Base-by-base conservation (phyloP, 2,888 invertebrate species). In the Himalopsyche tibetana region DNA sequence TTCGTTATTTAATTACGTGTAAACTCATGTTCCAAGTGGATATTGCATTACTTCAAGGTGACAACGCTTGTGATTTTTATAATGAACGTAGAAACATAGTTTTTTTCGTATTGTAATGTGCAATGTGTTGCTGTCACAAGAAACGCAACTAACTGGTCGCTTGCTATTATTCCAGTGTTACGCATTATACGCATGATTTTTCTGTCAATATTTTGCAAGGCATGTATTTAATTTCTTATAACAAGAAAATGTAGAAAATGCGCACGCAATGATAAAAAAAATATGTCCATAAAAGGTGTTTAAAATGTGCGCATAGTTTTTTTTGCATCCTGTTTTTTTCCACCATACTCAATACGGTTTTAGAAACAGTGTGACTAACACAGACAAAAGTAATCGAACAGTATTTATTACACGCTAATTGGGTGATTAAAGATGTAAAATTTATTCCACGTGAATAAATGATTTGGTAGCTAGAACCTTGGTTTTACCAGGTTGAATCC, bases 151-250 rank as follows among this genome's bases (percentile, higher is more conserved):
- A 6, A 69, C 69, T 9, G 36, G 15, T 74, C 12, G 15, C 38
- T 11, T 5, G 63, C 28, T 63, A n/a, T 63, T 63, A 19, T 28
- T 63, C 63, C 5, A 63, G 19, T 12, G 63, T 74, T 74, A 12
- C 15, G 74, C 74, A 38, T 38, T 38, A 36, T 28, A 74, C 74
- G 38, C 38, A 38, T 74, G 36, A 63, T 74, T 74, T 74, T 40
- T 38, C 38, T 74, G 38, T 74, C 74, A 74, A 74, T 63, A 36
- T 74, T 74, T 74, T 36, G 74, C 74, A 74, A 74, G 63, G 19
- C 19, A 19, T 9, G 69, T 69, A 69, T 69, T 69, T 36, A 12
- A 74, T 74, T 74, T 74, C 74, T 74, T 36, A 74, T 74, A 12
- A 36, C 11, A 74, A 36, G 36, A 74, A 74, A 74, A 36, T 74